Percentiles rank a stretch among this genome's conserved stretches.
Evolutionary conservation across 2,888 invertebrate species (phyloP).

Genomic region (Hymenopus coronatus): DNA sequence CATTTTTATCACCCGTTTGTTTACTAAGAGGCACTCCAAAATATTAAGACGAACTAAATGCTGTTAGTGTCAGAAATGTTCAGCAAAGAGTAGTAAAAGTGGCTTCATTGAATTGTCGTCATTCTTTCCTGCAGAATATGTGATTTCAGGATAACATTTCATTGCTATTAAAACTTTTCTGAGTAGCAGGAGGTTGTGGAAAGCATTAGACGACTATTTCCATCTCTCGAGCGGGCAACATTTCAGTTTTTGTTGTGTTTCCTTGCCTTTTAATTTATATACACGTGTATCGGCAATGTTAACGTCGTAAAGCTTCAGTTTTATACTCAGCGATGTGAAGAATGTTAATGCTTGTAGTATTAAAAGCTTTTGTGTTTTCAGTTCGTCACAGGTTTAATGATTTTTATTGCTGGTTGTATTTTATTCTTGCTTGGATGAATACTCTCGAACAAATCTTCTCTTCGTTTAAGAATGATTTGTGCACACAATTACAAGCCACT

Average conservation of each 20-base stretch:
- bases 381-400: neutral
- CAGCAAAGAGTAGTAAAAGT: neutral
- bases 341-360: neutral
- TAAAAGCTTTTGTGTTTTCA: neutral
- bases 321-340: neutral
- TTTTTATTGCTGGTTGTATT: neutral
- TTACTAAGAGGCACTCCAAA: too few relatives aligned
- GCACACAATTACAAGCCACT: too few relatives aligned
- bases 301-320: neutral
- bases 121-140: neutral
- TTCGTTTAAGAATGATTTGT: neutral
- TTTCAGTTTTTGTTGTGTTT: neutral
- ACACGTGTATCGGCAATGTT: neutral
- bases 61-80: neutral
- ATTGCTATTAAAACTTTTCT: neutral
- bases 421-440: neutral
- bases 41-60: neutral
- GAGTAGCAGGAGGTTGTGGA: neutral
- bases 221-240: neutral
- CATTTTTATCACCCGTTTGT: too few relatives aligned
- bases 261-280: neutral
- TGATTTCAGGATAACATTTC: neutral
- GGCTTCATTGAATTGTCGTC: neutral
- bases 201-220: neutral
- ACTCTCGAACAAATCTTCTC: neutral